phyloP scores from a whole-genome alignment of 2,888 invertebrate species.

The Nebria brevicollis region DNA sequence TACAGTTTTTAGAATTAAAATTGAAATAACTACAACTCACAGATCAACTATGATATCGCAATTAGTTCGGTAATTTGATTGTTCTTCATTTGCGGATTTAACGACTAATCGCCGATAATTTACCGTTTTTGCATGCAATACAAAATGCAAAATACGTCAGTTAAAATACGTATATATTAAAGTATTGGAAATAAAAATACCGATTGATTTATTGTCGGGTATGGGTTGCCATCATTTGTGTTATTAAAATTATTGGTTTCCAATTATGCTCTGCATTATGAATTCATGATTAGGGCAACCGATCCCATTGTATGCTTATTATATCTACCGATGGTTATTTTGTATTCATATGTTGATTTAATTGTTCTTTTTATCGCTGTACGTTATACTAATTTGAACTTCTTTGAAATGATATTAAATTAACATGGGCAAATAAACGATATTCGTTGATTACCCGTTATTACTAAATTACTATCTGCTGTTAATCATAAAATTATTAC shows the following conservation, averaged over 20 bases:
- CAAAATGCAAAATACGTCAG: not conserved
- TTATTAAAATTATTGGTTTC: constrained; percentile 1
- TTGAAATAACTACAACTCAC: no score
- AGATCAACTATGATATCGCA: not conserved
- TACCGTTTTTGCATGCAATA: not conserved
- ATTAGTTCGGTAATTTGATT: not conserved
- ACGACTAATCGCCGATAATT: not conserved
- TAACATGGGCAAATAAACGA: not conserved
- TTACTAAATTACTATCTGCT: not conserved
- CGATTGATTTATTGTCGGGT: not conserved
- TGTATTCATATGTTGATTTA: not conserved
- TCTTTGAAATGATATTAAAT: not conserved
- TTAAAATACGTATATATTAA: not conserved
- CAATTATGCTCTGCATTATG: not conserved
- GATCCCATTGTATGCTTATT: not conserved
- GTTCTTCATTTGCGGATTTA: not conserved
- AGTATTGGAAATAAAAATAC: not conserved
- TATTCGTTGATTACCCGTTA: not conserved
- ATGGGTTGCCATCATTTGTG: not conserved
- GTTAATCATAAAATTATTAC: not conserved
- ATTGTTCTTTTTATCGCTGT: not conserved
- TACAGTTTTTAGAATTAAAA: no score
- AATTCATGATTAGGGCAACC: not conserved
- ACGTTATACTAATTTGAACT: not conserved
- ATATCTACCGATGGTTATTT: not conserved